A percentile compares a stretch with the other conserved stretches of the same genome.
Evolutionary conservation across 2,797 vertebrate genomes (phyloP).

Genomic region (Podargus strigoides): DNA sequence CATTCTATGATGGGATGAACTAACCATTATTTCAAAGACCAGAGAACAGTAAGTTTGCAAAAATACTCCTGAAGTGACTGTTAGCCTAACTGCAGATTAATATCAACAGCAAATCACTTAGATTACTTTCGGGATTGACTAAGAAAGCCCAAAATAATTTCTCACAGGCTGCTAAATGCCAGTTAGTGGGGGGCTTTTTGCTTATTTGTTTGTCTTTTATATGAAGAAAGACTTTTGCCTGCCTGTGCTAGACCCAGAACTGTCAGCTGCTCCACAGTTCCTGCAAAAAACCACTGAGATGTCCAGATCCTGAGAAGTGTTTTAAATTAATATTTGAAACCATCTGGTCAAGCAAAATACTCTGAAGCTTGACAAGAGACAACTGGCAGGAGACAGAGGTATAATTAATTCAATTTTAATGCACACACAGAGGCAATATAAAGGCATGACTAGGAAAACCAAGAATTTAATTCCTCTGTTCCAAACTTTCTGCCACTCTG

Average conservation of each 20-base stretch:
- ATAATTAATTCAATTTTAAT: constrained; percentile 54
- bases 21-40: neutral
- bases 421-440: neutral
- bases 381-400: constrained; percentile 13
- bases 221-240: neutral
- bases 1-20: neutral
- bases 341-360: constrained; percentile 50
- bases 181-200: neutral
- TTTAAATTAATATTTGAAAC: constrained; percentile 54
- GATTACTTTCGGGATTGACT: neutral
- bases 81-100: neutral
- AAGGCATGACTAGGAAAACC: constrained; percentile 23
- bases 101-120: neutral
- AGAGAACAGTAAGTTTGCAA: neutral
- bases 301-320: constrained; percentile 16
- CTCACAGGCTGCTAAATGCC: constrained; percentile 32
- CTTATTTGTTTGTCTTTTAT: neutral
- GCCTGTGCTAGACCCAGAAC: neutral
- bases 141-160: neutral
- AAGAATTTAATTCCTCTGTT: constrained; percentile 54
- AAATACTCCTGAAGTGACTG: neutral
- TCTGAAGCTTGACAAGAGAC: constrained; percentile 9
- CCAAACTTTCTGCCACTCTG: constrained; percentile 44
- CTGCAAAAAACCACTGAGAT: constrained; percentile 4
- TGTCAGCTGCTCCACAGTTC: constrained; percentile 24